These are phyloP conservation scores for Cinclus mexicanus DNA, from an alignment of 2,113 vertebrate species.

Conservation along the genomic window DNA sequence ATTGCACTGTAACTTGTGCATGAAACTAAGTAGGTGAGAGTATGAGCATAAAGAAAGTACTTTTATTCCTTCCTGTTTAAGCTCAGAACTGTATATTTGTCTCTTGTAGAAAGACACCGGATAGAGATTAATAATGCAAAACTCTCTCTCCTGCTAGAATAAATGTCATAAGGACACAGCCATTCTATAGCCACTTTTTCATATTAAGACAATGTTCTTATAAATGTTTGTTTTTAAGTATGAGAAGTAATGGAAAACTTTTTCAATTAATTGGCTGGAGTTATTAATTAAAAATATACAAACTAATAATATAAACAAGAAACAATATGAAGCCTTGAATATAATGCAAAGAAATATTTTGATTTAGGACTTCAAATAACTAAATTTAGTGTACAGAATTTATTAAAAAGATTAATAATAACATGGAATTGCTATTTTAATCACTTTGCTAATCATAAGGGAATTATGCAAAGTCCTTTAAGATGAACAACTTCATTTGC, in stretches of 20 bases:
- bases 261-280: not conserved
- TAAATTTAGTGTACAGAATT: conserved; percentile 12
- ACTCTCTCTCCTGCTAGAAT: not conserved
- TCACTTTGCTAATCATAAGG: conserved; percentile 49
- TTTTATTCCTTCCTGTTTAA: conserved; percentile 18
- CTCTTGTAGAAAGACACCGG: not conserved
- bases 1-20: not conserved
- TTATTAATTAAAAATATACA: not conserved
- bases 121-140: conserved; percentile 16
- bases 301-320: not conserved
- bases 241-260: not conserved
- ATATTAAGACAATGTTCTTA: not conserved
- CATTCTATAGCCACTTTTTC: not conserved
- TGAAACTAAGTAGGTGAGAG: not conserved
- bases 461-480: conserved; percentile 44
- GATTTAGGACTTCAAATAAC: conserved; percentile 29
- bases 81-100: not conserved
- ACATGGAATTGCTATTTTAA: conserved; percentile 41
- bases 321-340: not conserved
- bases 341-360: not conserved
- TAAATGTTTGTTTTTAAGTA: not conserved
- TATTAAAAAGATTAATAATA: conserved; percentile 57
- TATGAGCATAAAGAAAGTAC: not conserved
- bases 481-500: conserved; percentile 57
- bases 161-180: not conserved